Conservation (phyloP, 2,113 vertebrate genomes). For the human region GRCh38 chr20:43765001-43765500, state of each 20-base stretch:
- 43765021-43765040: no score
- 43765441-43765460: not conserved
- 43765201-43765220: no score
- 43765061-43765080: no score
- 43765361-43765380: not conserved
- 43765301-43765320: not conserved
- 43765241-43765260: no score
- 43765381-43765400: not conserved
- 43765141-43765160: no score
- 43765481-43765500: not conserved
- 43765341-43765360: not conserved
- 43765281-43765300: not conserved
- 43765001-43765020: no score
- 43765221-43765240: no score
- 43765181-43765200: no score
- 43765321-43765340: not conserved
- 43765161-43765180: no score
- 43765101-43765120: rapidly evolving
- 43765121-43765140: no score
- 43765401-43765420: not conserved
- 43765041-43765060: no score
- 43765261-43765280: not conserved
- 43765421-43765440: rapidly evolving
- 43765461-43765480: not conserved
- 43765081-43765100: no score